A percentile compares a stretch with the other conserved stretches of the same genome.
These are phyloP conservation scores for Pyrocoelia pectoralis DNA, from an alignment of 2,888 invertebrate species.

Conservation along the genomic window DNA sequence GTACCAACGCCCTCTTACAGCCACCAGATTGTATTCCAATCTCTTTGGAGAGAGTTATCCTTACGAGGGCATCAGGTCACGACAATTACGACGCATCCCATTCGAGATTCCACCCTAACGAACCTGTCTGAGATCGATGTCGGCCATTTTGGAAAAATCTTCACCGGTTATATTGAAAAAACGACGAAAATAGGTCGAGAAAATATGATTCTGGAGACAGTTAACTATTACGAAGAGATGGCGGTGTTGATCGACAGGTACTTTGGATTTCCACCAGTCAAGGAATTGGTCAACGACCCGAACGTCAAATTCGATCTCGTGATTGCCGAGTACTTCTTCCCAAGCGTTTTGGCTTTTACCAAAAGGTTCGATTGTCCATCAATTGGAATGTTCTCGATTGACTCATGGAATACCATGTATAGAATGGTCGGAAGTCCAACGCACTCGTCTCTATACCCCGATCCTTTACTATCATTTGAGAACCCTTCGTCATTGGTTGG, in stretches of 20 bases:
- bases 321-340: conserved; percentile 64
- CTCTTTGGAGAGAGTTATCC: conserved; percentile 58
- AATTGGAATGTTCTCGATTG: conserved; percentile 63
- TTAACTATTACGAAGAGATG: not conserved
- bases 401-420: conserved; percentile 61
- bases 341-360: conserved; percentile 62
- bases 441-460: conserved; percentile 63
- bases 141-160: conserved; percentile 44
- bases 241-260: conserved; percentile 14
- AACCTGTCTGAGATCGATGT: conserved; percentile 59
- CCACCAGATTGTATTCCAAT: conserved; percentile 60
- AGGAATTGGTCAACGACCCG: conserved; percentile 47
- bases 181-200: not conserved
- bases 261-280: conserved; percentile 43
- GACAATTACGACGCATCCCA: conserved; percentile 57
- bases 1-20: conserved; percentile 60
- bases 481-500: not conserved
- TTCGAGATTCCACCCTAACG: conserved; percentile 51
- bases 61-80: conserved; percentile 61
- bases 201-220: not conserved
- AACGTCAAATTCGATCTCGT: conserved; percentile 65
- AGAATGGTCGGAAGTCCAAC: conserved; percentile 64
- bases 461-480: conserved; percentile 36
- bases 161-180: not conserved
- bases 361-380: conserved; percentile 65